A percentile compares a stretch with the other conserved stretches of the same genome.
Evolutionary conservation across 2,888 invertebrate species (phyloP).

Genomic region (Hirtodrosophila histrioides): DNA sequence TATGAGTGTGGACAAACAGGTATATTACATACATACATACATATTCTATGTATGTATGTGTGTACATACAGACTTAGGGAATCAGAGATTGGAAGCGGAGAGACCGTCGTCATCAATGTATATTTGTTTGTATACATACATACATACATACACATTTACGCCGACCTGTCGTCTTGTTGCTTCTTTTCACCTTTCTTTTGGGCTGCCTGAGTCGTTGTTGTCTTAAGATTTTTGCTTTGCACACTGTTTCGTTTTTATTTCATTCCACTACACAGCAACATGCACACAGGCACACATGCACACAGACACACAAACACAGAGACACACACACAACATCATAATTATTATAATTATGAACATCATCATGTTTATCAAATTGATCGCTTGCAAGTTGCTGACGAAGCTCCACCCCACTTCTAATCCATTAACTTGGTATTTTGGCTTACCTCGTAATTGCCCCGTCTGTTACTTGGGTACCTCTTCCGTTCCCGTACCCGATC

Average conservation of each 20-base stretch:
- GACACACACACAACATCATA: conserved; percentile 22
- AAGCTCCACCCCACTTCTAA: conserved; percentile 23
- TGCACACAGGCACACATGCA: conserved; percentile 3
- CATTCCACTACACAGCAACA: conserved; percentile 2
- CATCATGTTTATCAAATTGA: conserved; percentile 22
- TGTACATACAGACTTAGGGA: conserved; percentile 22
- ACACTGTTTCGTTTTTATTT: conserved; percentile 46
- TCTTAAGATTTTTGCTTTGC: conserved; percentile 44
- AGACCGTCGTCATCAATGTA: conserved; percentile 19
- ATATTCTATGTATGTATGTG: too few species aligned
- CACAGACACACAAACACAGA: conserved; percentile 4
- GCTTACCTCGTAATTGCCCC: conserved; percentile 12
- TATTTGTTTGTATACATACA: conserved; percentile 7
- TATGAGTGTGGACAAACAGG: conserved; percentile 45
- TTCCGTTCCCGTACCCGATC: background rate
- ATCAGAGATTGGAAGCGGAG: conserved; percentile 7
- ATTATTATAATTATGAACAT: conserved; percentile 25
- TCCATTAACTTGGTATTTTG: conserved; percentile 47
- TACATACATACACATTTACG: conserved; percentile 23
- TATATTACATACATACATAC: conserved; percentile 40
- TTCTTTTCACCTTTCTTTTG: conserved; percentile 75
- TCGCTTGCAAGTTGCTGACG: conserved; percentile 13
- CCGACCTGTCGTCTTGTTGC: conserved; percentile 52
- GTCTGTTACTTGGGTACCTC: conserved; percentile 1
- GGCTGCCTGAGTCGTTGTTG: conserved; percentile 27